These are phyloP conservation scores for Sebastes glaucus DNA, from an alignment of 2,797 vertebrate genomes.

Conservation along the genomic window DNA sequence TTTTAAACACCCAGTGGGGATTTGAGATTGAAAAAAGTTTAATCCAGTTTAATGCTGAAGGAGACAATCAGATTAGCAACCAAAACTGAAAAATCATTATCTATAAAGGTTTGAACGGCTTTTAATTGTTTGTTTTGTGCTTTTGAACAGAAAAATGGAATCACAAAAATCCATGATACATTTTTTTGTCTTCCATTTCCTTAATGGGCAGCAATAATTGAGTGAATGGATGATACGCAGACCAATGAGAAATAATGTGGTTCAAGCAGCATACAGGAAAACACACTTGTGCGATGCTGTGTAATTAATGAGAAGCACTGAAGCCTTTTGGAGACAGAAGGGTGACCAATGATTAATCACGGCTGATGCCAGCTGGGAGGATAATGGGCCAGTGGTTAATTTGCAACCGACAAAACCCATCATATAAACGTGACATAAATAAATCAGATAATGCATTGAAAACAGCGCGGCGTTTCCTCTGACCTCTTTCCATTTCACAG, in stretches of 20 bases:
- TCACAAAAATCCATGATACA: neutral
- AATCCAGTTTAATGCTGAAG: neutral
- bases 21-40: neutral
- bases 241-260: conserved; percentile 32
- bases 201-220: conserved; percentile 32
- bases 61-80: conserved; percentile 7
- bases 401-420: conserved; percentile 36
- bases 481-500: conserved; percentile 36
- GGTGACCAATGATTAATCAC: conserved; percentile 60
- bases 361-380: neutral
- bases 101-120: neutral
- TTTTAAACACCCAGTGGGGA: neutral
- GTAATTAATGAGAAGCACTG: conserved; percentile 48
- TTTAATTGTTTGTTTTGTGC: neutral
- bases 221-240: conserved; percentile 17
- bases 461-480: conserved; percentile 8
- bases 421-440: conserved; percentile 43
- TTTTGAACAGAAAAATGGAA: neutral
- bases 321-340: conserved; percentile 42
- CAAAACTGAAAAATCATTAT: neutral
- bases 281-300: conserved; percentile 17
- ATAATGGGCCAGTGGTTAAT: conserved; percentile 34
- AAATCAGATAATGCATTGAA: conserved; percentile 20
- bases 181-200: neutral
- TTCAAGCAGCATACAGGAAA: conserved; percentile 27